phyloP scores from a whole-genome alignment of 2,797 vertebrate genomes.

The Sebastolobus alascanus region DNA sequence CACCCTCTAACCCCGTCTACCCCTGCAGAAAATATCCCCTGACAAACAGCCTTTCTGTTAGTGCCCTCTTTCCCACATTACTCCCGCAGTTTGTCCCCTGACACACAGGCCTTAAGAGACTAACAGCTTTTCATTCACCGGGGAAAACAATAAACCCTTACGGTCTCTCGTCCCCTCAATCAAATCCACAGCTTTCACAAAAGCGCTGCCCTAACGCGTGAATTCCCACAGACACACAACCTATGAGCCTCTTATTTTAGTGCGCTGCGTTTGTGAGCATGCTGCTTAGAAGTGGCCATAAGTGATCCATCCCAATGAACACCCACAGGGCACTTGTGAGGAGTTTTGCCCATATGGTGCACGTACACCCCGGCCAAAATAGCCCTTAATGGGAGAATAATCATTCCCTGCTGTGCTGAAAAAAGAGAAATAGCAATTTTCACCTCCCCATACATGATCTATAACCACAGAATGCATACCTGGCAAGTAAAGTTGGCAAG shows the following conservation, averaged over 20 bases:
- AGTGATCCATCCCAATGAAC: constrained; percentile 59
- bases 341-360: constrained; percentile 60
- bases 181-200: constrained; percentile 68
- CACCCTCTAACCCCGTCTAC: constrained; percentile 66
- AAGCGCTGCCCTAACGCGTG: constrained; percentile 44
- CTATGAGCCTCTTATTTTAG: constrained; percentile 53
- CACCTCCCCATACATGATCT: constrained; percentile 39
- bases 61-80: constrained; percentile 82
- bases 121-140: constrained; percentile 79
- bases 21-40: constrained; percentile 58
- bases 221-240: constrained; percentile 53
- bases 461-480: constrained; percentile 62
- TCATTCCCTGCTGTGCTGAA: constrained; percentile 73
- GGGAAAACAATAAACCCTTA: constrained; percentile 74
- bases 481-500: constrained; percentile 55
- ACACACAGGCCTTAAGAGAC: constrained; percentile 70
- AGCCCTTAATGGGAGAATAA: constrained; percentile 79
- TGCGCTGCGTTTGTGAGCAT: constrained; percentile 47
- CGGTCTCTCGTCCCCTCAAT: constrained; percentile 67
- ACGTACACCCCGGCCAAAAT: constrained; percentile 49
- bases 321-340: constrained; percentile 55
- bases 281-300: constrained; percentile 52
- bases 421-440: constrained; percentile 54
- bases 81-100: constrained; percentile 69
- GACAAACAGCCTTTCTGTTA: constrained; percentile 71